Percentiles rank a stretch among this genome's conserved stretches.
Conservation (phyloP, 2,113 vertebrate species). For the Sciurus niger region DNA sequence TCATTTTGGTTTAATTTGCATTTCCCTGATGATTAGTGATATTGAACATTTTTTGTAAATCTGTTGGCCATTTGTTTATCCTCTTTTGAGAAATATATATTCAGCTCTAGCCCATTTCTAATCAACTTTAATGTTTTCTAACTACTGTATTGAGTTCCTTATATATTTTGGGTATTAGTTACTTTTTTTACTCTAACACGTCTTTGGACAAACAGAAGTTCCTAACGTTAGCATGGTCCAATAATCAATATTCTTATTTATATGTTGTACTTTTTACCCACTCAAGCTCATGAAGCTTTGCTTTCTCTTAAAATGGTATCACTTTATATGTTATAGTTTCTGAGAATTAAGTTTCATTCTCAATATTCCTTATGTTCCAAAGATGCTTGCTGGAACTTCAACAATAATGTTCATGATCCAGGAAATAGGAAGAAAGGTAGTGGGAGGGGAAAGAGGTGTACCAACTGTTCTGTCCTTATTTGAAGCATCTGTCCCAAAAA, state of each 20-base stretch:
- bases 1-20: not conserved
- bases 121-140: not conserved
- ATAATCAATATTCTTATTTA: not conserved
- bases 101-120: not conserved
- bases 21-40: not conserved
- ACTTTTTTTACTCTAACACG: not conserved
- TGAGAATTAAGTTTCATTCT: constrained; percentile 25
- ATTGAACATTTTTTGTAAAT: not conserved
- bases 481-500: not conserved
- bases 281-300: not conserved
- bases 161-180: not conserved
- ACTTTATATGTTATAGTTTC: not conserved
- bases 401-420: not conserved
- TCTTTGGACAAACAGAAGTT: not conserved
- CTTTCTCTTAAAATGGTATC: not conserved
- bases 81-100: not conserved
- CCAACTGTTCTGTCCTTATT: not conserved
- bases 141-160: not conserved
- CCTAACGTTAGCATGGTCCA: not conserved
- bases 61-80: not conserved
- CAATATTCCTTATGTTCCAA: not conserved
- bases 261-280: not conserved
- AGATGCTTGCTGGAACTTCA: not conserved
- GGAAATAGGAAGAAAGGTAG: not conserved
- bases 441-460: not conserved